These are phyloP conservation scores for Neoseiulus cucumeris DNA, from an alignment of 1,140 invertebrate species.

Conservation along the genomic window DNA sequence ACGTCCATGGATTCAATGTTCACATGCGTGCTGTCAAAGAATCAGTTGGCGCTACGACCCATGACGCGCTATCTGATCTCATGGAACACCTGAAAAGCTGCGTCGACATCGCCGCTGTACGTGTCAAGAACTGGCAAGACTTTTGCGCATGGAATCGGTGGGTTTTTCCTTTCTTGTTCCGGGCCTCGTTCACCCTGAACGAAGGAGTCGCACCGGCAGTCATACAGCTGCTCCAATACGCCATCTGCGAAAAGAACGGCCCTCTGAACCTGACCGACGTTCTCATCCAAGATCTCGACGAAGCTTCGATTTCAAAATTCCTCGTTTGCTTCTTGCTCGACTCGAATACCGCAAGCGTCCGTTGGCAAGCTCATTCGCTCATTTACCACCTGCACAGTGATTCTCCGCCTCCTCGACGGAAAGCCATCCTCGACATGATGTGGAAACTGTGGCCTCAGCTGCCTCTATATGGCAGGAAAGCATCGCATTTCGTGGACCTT, in stretches of 20 bases:
- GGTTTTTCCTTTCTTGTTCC: constrained; percentile 54
- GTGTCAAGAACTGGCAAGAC: constrained; percentile 86
- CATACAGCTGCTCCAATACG: constrained; percentile 66
- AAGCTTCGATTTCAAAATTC: constrained; percentile 47
- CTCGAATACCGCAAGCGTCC: constrained; percentile 70
- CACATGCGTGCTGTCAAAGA: constrained; percentile 30
- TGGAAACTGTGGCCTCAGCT: constrained; percentile 80
- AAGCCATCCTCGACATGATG: constrained; percentile 52
- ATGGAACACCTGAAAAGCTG: constrained; percentile 89
- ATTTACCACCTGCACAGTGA: constrained; percentile 64
- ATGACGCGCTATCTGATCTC: constrained; percentile 49
- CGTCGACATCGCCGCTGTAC: constrained; percentile 66
- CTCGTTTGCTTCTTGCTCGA: constrained; percentile 75
- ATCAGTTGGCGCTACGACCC: constrained; percentile 26
- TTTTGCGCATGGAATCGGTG: constrained; percentile 51
- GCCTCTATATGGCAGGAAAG: constrained; percentile 72
- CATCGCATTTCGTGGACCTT: constrained; percentile 86
- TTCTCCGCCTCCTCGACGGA: constrained; percentile 50
- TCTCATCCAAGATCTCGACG: constrained; percentile 46
- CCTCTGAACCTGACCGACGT: constrained; percentile 38
- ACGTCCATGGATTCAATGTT: constrained; percentile 52
- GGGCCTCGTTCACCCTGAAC: constrained; percentile 58
- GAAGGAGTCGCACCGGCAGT: constrained; percentile 81
- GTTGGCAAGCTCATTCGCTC: constrained; percentile 84
- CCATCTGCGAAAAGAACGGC: constrained; percentile 40